phyloP scores from a whole-genome alignment of 2,797 vertebrate genomes.

The Pipistrellus pipistrellus region DNA sequence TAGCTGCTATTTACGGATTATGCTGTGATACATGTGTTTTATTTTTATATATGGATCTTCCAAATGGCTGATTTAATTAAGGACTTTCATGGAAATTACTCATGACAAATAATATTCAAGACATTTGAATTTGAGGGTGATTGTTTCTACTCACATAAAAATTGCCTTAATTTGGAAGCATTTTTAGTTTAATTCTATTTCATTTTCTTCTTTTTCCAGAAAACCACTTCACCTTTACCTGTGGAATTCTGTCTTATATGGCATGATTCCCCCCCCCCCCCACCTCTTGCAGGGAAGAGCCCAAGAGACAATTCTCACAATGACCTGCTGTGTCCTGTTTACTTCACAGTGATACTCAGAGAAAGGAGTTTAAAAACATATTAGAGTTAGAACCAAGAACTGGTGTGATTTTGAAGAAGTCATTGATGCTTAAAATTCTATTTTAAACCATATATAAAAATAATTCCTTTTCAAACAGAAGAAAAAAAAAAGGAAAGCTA shows the following conservation, averaged over 20 bases:
- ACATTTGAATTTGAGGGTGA: not conserved
- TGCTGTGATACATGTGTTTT: not conserved
- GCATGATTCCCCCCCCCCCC: not conserved
- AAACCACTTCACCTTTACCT: constrained; percentile 67
- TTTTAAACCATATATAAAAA: not conserved
- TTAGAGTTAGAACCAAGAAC: constrained; percentile 19
- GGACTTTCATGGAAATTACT: constrained; percentile 50
- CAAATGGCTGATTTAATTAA: not conserved
- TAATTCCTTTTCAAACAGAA: constrained; percentile 54
- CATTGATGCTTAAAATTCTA: constrained; percentile 14
- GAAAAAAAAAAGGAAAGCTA: not conserved
- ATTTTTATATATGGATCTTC: constrained; percentile 15
- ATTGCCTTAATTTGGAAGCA: not conserved
- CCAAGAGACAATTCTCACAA: constrained; percentile 30
- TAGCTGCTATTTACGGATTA: not conserved
- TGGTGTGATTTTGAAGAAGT: constrained; percentile 1
- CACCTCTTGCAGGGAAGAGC: not conserved
- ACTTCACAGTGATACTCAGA: not conserved
- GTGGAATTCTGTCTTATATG: constrained; percentile 55
- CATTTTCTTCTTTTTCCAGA: constrained; percentile 31
- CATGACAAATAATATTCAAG: constrained; percentile 52
- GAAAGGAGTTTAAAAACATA: constrained; percentile 39
- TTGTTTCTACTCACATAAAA: constrained; percentile 12
- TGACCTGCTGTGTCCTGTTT: constrained; percentile 23
- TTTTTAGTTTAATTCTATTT: constrained; percentile 45